Conservation (phyloP, 2,888 invertebrate species). For the Julus scanicus region DNA sequence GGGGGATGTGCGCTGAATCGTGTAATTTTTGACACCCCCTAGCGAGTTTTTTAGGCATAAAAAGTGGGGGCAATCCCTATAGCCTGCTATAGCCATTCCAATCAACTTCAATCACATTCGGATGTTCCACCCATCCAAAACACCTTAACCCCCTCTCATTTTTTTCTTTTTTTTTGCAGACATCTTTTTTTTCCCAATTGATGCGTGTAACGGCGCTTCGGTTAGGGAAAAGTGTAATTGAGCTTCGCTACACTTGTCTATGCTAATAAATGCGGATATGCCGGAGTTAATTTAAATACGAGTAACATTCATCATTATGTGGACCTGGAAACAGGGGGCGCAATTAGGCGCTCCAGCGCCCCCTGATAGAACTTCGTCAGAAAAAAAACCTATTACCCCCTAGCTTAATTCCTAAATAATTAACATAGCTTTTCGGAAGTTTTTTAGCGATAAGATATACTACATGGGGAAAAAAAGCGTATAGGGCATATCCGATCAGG, state of each 20-base stretch:
- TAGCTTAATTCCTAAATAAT: conserved; percentile 13
- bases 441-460: not conserved
- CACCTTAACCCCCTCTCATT: conserved; percentile 20
- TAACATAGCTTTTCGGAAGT: conserved; percentile 3
- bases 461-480: not conserved
- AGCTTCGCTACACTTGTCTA: conserved; percentile 51
- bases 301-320: conserved; percentile 46
- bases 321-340: conserved; percentile 6
- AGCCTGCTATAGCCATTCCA: conserved; percentile 32
- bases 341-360: not conserved
- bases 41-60: conserved; percentile 24
- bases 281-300: conserved; percentile 49
- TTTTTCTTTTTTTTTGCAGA: not conserved
- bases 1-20: not conserved
- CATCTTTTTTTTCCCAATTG: not conserved
- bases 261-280: conserved; percentile 48
- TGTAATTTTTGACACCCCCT: conserved; percentile 47
- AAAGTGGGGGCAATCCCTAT: conserved; percentile 12
- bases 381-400: conserved; percentile 31
- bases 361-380: not conserved
- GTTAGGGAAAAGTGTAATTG: conserved; percentile 51
- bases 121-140: not conserved
- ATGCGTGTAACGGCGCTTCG: conserved; percentile 43
- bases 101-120: conserved; percentile 40
- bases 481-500: not conserved